phyloP scores from a whole-genome alignment of 2,888 invertebrate genomes.

The Himalopsyche tibetana region DNA sequence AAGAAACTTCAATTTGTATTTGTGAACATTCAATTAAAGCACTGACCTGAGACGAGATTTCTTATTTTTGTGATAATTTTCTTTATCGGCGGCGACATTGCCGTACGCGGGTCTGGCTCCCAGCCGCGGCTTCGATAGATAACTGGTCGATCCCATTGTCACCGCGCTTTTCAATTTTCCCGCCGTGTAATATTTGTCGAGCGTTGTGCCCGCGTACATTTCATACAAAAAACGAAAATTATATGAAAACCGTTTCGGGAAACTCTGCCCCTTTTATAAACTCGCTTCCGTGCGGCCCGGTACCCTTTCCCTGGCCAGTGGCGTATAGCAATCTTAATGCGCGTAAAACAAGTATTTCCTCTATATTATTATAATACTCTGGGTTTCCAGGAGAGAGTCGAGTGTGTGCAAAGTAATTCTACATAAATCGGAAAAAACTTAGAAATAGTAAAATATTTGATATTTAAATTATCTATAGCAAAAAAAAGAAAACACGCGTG shows the following conservation, averaged over 20 bases:
- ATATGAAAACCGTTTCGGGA: conserved; percentile 52
- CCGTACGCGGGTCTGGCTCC: conserved; percentile 70
- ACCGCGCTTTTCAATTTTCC: conserved; percentile 43
- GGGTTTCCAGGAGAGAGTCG: no score
- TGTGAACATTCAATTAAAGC: no score
- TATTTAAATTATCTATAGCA: no score
- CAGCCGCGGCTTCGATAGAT: conserved; percentile 72
- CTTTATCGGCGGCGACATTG: conserved; percentile 75
- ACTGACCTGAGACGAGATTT: conserved; percentile 62
- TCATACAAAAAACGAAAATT: conserved; percentile 54
- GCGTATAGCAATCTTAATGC: background rate
- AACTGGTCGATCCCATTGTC: conserved; percentile 75
- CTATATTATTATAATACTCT: no score
- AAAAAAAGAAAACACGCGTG: no score
- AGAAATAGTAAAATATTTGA: no score
- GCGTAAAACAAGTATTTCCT: background rate
- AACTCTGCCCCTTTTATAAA: conserved; percentile 62
- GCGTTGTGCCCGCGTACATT: conserved; percentile 63
- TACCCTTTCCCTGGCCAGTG: background rate
- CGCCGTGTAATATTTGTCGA: conserved; percentile 54
- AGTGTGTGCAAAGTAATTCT: no score
- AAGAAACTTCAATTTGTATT: no score
- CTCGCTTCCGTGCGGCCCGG: conserved; percentile 53
- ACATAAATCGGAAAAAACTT: no score
- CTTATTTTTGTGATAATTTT: conserved; percentile 72